phyloP scores from a whole-genome alignment of 2,797 vertebrate species.

The Cynopterus sphinx region DNA sequence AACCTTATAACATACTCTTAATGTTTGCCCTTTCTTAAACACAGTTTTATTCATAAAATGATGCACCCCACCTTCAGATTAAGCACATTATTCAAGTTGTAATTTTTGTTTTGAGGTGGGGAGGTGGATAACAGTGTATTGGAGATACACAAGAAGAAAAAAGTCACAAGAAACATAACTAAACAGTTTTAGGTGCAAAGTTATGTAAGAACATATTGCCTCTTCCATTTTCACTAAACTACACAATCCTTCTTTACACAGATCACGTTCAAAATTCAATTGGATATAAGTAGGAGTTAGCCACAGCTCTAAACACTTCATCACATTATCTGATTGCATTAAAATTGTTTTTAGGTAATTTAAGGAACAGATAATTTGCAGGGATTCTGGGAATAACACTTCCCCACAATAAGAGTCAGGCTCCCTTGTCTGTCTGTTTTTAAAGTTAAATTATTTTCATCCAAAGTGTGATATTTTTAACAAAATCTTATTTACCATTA shows the following conservation, averaged over 20 bases:
- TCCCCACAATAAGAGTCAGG: background rate
- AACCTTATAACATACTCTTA: background rate
- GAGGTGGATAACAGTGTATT: background rate
- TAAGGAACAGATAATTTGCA: background rate
- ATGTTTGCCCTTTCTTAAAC: background rate
- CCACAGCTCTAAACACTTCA: slow-evolving; percentile 50
- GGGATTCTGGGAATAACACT: slow-evolving; percentile 16
- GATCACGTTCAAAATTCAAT: slow-evolving; percentile 2
- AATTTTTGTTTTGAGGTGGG: background rate
- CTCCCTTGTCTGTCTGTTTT: background rate
- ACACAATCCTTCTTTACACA: background rate
- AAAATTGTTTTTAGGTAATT: slow-evolving; percentile 55
- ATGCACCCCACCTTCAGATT: background rate
- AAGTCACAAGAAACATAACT: background rate
- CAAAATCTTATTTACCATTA: slow-evolving; percentile 1
- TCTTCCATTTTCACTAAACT: background rate
- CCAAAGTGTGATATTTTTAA: background rate
- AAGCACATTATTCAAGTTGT: background rate
- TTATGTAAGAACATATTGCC: background rate
- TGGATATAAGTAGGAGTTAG: slow-evolving; percentile 37
- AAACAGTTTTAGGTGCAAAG: slow-evolving; percentile 7
- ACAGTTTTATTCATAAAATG: background rate
- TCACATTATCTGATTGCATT: slow-evolving; percentile 57
- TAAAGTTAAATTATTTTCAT: slow-evolving; percentile 36
- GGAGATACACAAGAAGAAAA: background rate